Conservation (phyloP, 2,797 vertebrate species). For the Scolopax rusticola region DNA sequence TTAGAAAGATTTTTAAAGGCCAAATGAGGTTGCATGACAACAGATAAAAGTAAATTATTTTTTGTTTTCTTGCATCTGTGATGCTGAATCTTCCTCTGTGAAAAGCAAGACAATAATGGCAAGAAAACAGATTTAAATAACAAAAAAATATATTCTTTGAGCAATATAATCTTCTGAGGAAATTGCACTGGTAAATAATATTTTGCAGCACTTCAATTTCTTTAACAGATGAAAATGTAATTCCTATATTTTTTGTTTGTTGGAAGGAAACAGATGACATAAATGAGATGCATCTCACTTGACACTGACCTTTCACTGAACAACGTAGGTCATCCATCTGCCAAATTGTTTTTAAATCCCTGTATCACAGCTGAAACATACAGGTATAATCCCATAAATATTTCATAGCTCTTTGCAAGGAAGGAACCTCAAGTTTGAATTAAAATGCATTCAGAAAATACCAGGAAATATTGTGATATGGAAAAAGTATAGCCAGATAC, state of each 20-base stretch:
- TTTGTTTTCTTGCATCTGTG: neutral
- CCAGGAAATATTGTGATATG: neutral
- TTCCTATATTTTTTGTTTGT: neutral
- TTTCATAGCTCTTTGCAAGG: neutral
- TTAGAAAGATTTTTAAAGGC: neutral
- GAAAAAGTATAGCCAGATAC: neutral
- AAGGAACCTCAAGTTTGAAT: neutral
- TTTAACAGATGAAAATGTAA: neutral
- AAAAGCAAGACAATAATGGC: neutral
- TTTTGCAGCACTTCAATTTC: neutral
- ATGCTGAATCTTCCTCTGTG: neutral
- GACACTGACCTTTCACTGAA: conserved; percentile 3
- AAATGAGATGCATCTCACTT: neutral
- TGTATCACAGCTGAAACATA: conserved; percentile 1
- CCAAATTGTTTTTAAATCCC: neutral
- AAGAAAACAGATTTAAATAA: neutral
- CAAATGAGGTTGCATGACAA: neutral
- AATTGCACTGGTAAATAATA: neutral
- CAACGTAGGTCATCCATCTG: neutral
- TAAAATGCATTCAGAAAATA: neutral
- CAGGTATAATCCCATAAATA: conserved; percentile 3
- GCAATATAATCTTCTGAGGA: neutral
- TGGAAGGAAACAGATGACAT: neutral
- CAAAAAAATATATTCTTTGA: neutral
- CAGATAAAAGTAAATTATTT: neutral